A percentile compares a stretch with the other conserved stretches of the same genome.
Conservation (phyloP, 2,888 invertebrate genomes). For the Pteria penguin region DNA sequence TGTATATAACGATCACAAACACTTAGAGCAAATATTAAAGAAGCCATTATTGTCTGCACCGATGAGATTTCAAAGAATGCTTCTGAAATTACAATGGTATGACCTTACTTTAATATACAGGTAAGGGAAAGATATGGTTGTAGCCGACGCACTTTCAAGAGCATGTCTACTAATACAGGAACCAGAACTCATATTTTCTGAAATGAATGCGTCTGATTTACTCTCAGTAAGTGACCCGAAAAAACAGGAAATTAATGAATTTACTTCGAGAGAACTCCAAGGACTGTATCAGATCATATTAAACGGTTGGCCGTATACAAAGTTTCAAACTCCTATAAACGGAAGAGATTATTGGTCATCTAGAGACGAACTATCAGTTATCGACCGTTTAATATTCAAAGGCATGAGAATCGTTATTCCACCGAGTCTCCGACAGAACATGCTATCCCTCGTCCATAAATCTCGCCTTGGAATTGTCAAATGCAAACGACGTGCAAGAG, state of each 20-base stretch:
- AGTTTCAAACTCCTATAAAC: neutral
- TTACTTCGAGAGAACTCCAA: conserved; percentile 15
- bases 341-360: conserved; percentile 10
- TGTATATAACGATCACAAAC: conserved; percentile 37
- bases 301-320: conserved; percentile 7
- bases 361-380: conserved; percentile 20
- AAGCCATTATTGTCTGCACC: conserved; percentile 17
- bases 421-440: conserved; percentile 9
- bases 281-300: conserved; percentile 8
- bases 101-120: neutral
- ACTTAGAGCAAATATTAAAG: conserved; percentile 17
- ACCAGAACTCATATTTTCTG: neutral
- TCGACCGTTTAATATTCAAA: conserved; percentile 30
- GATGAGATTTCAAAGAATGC: conserved; percentile 43
- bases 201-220: conserved; percentile 1
- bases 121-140: conserved; percentile 1
- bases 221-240: neutral
- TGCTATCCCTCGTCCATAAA: conserved; percentile 27
- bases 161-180: neutral
- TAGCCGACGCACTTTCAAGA: conserved; percentile 15
- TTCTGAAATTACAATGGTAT: conserved; percentile 42
- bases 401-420: conserved; percentile 36
- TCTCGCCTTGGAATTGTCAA: conserved; percentile 33
- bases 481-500: conserved; percentile 38
- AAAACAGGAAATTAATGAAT: neutral